Conservation (phyloP, 2,888 invertebrate genomes). For the Athrips mouffetella region DNA sequence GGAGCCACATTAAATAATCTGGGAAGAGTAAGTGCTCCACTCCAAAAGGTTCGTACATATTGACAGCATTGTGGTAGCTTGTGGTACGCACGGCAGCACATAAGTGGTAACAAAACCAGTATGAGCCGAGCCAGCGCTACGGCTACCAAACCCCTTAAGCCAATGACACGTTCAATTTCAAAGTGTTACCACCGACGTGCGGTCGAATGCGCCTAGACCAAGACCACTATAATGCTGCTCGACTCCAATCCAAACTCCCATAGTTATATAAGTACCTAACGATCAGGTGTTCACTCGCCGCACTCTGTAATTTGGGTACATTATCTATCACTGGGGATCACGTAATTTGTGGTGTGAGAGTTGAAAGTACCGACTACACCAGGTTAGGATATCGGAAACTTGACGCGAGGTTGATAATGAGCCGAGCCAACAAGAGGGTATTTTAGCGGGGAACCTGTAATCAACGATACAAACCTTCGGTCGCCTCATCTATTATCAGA, state of each 20-base stretch:
- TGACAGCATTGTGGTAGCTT: no score
- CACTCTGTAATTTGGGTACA: constrained; percentile 50
- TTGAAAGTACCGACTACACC: constrained; percentile 18
- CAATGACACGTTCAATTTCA: no score
- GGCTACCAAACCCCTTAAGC: no score
- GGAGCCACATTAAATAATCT: constrained; percentile 60
- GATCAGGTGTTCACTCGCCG: constrained; percentile 42
- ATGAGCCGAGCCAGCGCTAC: no score
- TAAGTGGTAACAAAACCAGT: no score
- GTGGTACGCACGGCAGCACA: no score
- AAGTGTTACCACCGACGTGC: no score
- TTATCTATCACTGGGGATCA: constrained; percentile 57
- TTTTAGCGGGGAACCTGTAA: constrained; percentile 60
- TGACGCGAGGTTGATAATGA: constrained; percentile 46
- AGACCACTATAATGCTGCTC: no score
- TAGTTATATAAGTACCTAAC: constrained; percentile 7
- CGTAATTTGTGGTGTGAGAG: constrained; percentile 44
- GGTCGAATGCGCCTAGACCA: no score
- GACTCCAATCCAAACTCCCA: no score
- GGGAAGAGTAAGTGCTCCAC: no score
- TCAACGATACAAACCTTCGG: constrained; percentile 55
- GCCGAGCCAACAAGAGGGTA: constrained; percentile 50
- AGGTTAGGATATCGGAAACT: constrained; percentile 14
- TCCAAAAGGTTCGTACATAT: no score
- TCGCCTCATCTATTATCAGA: constrained; percentile 47